Percentiles rank a stretch among this genome's conserved stretches.
phyloP scores from a whole-genome alignment of 2,888 invertebrate species.

The Parnassius glacialis region DNA sequence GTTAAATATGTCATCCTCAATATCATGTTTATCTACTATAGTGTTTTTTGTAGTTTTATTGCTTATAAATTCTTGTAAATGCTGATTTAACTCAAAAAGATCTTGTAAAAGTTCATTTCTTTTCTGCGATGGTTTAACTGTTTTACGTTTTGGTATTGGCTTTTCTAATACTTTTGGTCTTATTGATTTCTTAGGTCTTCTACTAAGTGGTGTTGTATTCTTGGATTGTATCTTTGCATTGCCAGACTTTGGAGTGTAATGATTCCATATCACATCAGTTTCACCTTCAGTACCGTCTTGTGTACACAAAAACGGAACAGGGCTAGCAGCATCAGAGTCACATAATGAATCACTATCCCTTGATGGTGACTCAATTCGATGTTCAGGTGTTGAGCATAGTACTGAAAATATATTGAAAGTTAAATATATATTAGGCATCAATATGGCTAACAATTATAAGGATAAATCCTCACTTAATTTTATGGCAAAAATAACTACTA shows the following conservation, averaged over 20 bases:
- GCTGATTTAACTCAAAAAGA: slow-evolving; percentile 67
- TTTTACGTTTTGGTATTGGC: slow-evolving; percentile 55
- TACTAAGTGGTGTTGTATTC: slow-evolving; percentile 66
- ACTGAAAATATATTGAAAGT: slow-evolving; percentile 44
- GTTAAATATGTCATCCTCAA: slow-evolving; percentile 68
- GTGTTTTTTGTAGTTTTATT: slow-evolving; percentile 43
- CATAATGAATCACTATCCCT: slow-evolving; percentile 68
- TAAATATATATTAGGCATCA: no score
- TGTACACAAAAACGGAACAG: slow-evolving; percentile 73
- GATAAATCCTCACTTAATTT: no score
- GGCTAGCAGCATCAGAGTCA: slow-evolving; percentile 69
- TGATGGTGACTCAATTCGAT: slow-evolving; percentile 60
- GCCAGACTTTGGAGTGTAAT: slow-evolving; percentile 72
- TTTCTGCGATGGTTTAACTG: slow-evolving; percentile 52
- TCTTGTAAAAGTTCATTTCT: slow-evolving; percentile 67
- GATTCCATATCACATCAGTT: slow-evolving; percentile 76
- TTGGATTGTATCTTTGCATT: slow-evolving; percentile 47
- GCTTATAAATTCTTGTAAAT: slow-evolving; percentile 60
- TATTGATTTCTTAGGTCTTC: slow-evolving; percentile 52
- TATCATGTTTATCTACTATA: slow-evolving; percentile 44
- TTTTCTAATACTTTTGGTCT: slow-evolving; percentile 56
- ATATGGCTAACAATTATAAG: no score
- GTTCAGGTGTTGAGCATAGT: slow-evolving; percentile 69
- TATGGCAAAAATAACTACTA: no score
- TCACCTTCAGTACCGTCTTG: slow-evolving; percentile 76